phyloP scores from a whole-genome alignment of 2,888 invertebrate species.

The Metallyticus violacea region DNA sequence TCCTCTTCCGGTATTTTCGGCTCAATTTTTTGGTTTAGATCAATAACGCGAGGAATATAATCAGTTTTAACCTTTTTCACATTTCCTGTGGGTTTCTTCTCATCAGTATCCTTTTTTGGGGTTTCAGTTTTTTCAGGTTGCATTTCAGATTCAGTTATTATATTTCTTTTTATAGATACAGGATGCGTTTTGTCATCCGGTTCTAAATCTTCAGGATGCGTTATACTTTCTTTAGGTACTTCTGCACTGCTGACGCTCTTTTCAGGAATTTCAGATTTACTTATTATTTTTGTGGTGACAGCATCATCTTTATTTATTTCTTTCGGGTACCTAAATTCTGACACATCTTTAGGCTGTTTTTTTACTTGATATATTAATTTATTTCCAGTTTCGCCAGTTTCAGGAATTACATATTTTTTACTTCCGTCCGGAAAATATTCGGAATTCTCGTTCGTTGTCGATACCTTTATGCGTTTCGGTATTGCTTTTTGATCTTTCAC shows the following conservation, averaged over 20 bases:
- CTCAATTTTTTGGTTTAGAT: background rate
- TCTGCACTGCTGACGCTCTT: background rate
- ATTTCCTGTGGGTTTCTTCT: background rate
- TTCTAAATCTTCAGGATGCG: background rate
- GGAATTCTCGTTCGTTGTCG: too few relatives aligned
- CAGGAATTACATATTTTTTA: too few relatives aligned
- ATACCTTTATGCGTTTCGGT: too few relatives aligned
- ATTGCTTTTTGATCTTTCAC: too few relatives aligned
- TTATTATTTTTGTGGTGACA: background rate
- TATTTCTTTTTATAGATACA: background rate
- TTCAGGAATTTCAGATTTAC: background rate
- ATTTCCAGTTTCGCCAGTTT: too few relatives aligned
- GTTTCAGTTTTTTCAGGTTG: background rate
- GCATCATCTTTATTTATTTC: background rate
- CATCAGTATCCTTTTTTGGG: too few relatives aligned
- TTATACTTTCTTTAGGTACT: background rate
- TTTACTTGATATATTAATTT: too few relatives aligned
- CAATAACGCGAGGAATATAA: background rate
- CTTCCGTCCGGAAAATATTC: too few relatives aligned
- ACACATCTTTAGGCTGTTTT: too few relatives aligned
- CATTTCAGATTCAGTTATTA: background rate
- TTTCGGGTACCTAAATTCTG: too few relatives aligned
- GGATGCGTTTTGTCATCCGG: background rate
- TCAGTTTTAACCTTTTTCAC: background rate
- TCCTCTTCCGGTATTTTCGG: background rate